Conservation (phyloP, 2,113 vertebrate species). For the Trinectes maculatus region DNA sequence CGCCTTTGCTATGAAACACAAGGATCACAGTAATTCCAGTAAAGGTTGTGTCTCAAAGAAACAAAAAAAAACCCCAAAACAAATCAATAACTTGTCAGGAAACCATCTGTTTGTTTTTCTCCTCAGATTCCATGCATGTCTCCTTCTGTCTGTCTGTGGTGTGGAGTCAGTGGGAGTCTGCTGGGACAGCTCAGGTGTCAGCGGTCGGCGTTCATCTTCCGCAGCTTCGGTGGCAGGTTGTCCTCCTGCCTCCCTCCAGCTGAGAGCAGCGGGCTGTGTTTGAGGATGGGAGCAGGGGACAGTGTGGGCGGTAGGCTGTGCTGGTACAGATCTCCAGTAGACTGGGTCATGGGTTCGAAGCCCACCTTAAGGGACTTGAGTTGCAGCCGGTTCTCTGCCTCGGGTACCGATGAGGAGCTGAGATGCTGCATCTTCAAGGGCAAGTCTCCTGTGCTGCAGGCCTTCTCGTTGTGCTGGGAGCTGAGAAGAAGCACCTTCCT, state of each 20-base stretch:
- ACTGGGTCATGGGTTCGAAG: slow-evolving; percentile 83
- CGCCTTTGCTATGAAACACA: slow-evolving; percentile 53
- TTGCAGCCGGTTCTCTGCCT: slow-evolving; percentile 75
- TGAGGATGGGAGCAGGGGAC: slow-evolving; percentile 46
- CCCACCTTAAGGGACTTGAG: slow-evolving; percentile 82
- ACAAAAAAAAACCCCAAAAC: too few species aligned
- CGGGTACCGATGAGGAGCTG: slow-evolving; percentile 75
- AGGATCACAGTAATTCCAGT: slow-evolving; percentile 74
- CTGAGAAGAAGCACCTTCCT: slow-evolving; percentile 80
- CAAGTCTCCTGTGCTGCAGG: slow-evolving; percentile 86
- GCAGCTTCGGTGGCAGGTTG: slow-evolving; percentile 83
- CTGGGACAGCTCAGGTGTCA: slow-evolving; percentile 43
- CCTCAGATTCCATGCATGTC: background rate
- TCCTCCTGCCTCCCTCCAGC: slow-evolving; percentile 75
- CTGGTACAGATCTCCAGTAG: slow-evolving; percentile 80
- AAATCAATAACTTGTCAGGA: slow-evolving; percentile 14
- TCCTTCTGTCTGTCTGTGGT: background rate
- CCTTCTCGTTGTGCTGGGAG: slow-evolving; percentile 81
- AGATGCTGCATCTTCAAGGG: slow-evolving; percentile 85
- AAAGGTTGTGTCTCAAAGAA: slow-evolving; percentile 49
- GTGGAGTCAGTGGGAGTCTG: background rate
- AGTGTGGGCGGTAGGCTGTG: slow-evolving; percentile 69
- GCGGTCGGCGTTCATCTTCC: slow-evolving; percentile 82
- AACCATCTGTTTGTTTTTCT: background rate
- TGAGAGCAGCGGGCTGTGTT: slow-evolving; percentile 64